Base-by-base conservation (phyloP, 2,888 invertebrate species). In the Punctoribates punctum region DNA sequence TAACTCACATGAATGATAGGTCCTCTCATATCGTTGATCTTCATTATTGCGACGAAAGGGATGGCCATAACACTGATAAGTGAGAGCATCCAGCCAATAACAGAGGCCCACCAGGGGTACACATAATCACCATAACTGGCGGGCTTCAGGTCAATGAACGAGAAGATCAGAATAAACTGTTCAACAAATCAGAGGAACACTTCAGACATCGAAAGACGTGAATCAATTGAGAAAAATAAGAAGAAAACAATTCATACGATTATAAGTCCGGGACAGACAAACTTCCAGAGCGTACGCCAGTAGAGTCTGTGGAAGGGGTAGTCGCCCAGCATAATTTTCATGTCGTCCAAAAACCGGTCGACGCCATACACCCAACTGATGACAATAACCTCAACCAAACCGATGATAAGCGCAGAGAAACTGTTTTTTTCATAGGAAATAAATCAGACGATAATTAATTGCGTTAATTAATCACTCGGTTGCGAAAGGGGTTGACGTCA, bases 251-350 rank as follows among this genome's bases (percentile, higher is more conserved):
- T 80, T 88, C 89, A 88, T 85, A 93, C 92, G 82, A 91, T 54
- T 78, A 91, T 88, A 38, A 88, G 87, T 20, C 88, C 57, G 1
- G 93, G 93, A 17, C 90, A 88, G 0, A 90, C 83, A 75, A 89
- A 85, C 27, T 88, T 87, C 92, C 92, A 93, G 62, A 88, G 87
- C 25, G 87, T 81, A 84, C 88, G 89, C 93, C 93, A 93, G 81
- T 90, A 90, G 78, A 85, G 85, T 54, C 85, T 84, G 8, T 88
- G 85, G 0, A 87, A 83, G 76, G 85, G 86, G 78, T 88, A 87
- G 51, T 90, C 85, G 57, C 88, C 88, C 85, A 93, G 81, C 86
- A 86, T 86, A 79, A 84, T 82, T 77, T 86, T 84, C 62, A 87
- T 85, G 80, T 86, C 85, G 54, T 84, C 83, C 79, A 86, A 79